Evolutionary conservation across 2,797 vertebrate genomes (phyloP).

Genomic region (Chloroceryle inda): DNA sequence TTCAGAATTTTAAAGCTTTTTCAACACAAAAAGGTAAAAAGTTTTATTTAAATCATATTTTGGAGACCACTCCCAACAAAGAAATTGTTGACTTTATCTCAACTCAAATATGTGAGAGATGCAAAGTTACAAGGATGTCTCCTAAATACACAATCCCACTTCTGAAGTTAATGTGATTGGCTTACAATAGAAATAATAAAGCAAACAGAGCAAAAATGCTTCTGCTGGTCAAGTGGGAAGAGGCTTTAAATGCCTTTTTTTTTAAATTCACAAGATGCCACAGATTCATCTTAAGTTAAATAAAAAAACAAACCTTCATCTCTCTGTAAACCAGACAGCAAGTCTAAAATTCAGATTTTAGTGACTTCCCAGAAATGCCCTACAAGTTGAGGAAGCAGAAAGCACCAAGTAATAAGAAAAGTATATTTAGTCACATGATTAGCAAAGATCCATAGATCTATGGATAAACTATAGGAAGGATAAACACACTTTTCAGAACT

Average conservation of each 20-base stretch:
- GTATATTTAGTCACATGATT: background rate
- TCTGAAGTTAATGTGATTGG: fast-evolving
- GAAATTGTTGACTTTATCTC: background rate
- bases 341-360: background rate
- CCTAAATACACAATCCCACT: background rate
- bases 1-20: background rate
- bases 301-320: background rate
- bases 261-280: background rate
- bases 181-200: background rate
- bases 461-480: background rate
- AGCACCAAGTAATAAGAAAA: background rate
- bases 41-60: background rate
- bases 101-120: background rate
- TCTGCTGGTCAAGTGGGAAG: background rate
- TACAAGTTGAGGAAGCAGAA: background rate
- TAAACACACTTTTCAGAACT: background rate
- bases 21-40: background rate
- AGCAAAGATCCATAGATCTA: background rate
- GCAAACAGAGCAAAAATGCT: background rate
- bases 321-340: background rate
- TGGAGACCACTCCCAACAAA: background rate
- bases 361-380: background rate
- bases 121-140: background rate
- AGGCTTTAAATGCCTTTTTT: background rate
- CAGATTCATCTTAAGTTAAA: background rate